phyloP scores from a whole-genome alignment of 2,797 vertebrate species.

The Aldrovandia affinis region DNA sequence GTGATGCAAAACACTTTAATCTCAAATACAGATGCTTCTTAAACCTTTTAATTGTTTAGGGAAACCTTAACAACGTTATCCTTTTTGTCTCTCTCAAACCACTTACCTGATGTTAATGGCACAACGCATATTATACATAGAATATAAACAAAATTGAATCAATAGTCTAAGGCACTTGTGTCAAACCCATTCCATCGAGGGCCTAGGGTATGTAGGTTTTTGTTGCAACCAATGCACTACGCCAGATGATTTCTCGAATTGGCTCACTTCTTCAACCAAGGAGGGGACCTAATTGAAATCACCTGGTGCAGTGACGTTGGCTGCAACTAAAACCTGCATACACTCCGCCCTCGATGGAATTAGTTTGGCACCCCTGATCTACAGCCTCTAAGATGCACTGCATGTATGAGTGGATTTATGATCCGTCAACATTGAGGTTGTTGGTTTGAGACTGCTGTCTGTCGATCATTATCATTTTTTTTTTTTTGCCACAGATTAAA shows the following conservation, averaged over 20 bases:
- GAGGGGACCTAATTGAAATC: too few relatives aligned
- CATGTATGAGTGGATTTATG: slow-evolving; percentile 48
- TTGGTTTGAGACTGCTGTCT: slow-evolving; percentile 56
- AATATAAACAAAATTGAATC: too few relatives aligned
- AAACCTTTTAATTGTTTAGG: slow-evolving; percentile 50
- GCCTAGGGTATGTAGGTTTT: too few relatives aligned
- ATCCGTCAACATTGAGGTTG: slow-evolving; percentile 23
- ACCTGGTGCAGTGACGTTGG: too few relatives aligned
- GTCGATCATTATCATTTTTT: slow-evolving; percentile 56
- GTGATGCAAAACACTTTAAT: slow-evolving; percentile 41
- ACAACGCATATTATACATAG: slow-evolving; percentile 39
- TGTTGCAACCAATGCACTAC: too few relatives aligned
- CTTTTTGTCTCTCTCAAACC: slow-evolving; percentile 5
- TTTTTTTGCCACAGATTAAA: slow-evolving; percentile 76
- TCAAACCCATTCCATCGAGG: slow-evolving; percentile 40
- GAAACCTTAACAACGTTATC: slow-evolving; percentile 57
- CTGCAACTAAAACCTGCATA: too few relatives aligned
- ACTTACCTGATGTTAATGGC: slow-evolving; percentile 14
- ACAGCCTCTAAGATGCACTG: too few relatives aligned
- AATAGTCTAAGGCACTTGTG: slow-evolving; percentile 28
- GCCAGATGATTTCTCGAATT: too few relatives aligned
- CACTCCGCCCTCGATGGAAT: too few relatives aligned
- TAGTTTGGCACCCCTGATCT: too few relatives aligned
- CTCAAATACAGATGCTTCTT: slow-evolving; percentile 43
- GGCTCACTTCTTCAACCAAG: too few relatives aligned